phyloP scores from a whole-genome alignment of 2,113 vertebrate genomes.

The Zingel zingel region DNA sequence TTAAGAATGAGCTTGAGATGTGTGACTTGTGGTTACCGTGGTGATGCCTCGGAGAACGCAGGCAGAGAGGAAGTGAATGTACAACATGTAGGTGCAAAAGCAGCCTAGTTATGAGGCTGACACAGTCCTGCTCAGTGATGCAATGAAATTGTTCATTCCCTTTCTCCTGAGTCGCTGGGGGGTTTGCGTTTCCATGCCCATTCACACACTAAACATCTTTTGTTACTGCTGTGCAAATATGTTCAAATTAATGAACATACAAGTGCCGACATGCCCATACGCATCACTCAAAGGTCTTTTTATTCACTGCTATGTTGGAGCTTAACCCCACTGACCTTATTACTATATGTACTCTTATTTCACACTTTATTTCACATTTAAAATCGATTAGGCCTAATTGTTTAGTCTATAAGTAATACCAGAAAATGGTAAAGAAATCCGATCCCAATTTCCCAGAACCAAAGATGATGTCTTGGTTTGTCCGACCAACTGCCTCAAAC shows the following conservation, averaged over 20 bases:
- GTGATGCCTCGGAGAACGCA: slow-evolving; percentile 57
- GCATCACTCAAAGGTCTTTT: slow-evolving; percentile 20
- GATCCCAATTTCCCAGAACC: not conserved
- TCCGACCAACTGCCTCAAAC: not conserved
- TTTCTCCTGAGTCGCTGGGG: not conserved
- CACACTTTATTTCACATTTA: not conserved
- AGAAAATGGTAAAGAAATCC: not conserved
- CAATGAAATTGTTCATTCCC: not conserved
- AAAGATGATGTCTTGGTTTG: not conserved
- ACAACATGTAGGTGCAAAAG: slow-evolving; percentile 53
- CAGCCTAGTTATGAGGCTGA: slow-evolving; percentile 48
- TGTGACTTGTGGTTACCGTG: slow-evolving; percentile 75
- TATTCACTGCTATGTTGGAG: not conserved
- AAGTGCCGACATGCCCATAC: slow-evolving; percentile 42
- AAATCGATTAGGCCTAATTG: not conserved
- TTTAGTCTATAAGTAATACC: not conserved
- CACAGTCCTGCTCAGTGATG: slow-evolving; percentile 49
- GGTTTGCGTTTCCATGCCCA: slow-evolving; percentile 22
- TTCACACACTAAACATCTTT: slow-evolving; percentile 5
- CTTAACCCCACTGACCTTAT: slow-evolving; percentile 30
- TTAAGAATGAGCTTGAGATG: slow-evolving; percentile 51
- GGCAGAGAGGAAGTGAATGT: slow-evolving; percentile 66
- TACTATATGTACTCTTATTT: not conserved
- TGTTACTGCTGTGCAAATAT: slow-evolving; percentile 58
- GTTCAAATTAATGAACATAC: slow-evolving; percentile 43